Evolutionary conservation across 2,888 invertebrate genomes (phyloP), one percentile per base, ranked within the genome.

Genomic region (Rhyacophila evoluta): DNA sequence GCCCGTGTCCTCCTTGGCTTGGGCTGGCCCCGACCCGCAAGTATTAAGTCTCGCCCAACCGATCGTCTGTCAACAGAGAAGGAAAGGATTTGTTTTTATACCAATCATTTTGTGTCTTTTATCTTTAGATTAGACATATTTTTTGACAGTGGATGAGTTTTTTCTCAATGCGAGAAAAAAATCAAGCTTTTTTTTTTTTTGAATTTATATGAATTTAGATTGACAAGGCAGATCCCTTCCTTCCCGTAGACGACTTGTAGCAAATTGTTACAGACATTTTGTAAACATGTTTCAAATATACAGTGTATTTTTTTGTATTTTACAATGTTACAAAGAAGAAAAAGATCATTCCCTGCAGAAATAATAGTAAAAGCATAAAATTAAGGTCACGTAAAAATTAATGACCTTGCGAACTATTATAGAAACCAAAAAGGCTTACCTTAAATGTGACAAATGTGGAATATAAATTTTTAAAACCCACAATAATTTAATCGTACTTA

Each of bases 61-160:
- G 86, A 85, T 86, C 84, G 87, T 92, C 92, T 92, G 92, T 91
- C 91, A 91, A 92, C 92, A 92, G 91, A 92, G 91, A 92, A 92
- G 91, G 92, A 91, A 91, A 91, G 91, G 91, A 91, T 88, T 87
- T 84, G 83, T 83, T 86, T 81, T 82, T 87, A 85, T 82, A 82
- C 83, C 81, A 84, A 85, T 84, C 81, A 80, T 78, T n/a, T n/a
- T 81, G 77, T 81, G 75, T 77, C 72, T 80, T 77, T 81, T 81
- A 82, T 83, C 39, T 38, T 39, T 38, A 75, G 37, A 29, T 28
- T 33, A 15, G 38, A 37, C 39, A 68, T 78, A 69, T 74, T 15
- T 39, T 78, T 79, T 79, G 70, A 76, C 67, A 71, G 67, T 67
- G 81, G 36, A 73, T 79, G 75, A 69, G 72, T 78, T 72, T 78